Evolutionary conservation across 2,797 vertebrate genomes (phyloP).

Genomic region (Tangara arthus): DNA sequence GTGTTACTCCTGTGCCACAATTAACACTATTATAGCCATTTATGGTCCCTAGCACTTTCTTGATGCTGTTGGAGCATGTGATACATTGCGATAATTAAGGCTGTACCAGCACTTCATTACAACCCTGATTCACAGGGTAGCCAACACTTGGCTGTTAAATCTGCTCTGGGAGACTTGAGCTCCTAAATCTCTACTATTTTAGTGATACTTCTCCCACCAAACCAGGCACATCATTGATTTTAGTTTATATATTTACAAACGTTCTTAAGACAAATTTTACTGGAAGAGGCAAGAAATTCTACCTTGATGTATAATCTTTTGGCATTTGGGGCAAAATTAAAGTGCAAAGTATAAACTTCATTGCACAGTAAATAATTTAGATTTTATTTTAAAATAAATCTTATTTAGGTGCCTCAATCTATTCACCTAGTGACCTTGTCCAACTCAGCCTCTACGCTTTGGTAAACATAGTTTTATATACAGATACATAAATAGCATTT

Average conservation of each 20-base stretch:
- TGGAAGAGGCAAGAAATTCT: conserved; percentile 50
- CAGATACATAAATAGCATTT: conserved; percentile 58
- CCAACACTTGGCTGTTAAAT: conserved; percentile 1
- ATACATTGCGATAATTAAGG: conserved; percentile 2
- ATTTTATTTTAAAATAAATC: conserved; percentile 56
- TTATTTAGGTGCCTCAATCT: conserved; percentile 57
- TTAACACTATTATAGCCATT: neutral
- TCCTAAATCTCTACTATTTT: neutral
- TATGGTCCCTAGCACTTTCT: conserved; percentile 16
- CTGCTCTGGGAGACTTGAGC: conserved; percentile 5
- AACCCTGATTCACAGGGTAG: conserved; percentile 6
- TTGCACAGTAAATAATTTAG: conserved; percentile 64
- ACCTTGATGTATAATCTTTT: conserved; percentile 53
- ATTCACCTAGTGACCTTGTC: conserved; percentile 56
- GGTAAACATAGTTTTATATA: conserved; percentile 64
- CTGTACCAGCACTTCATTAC: conserved; percentile 20
- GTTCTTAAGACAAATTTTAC: conserved; percentile 53
- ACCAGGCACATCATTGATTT: conserved; percentile 45
- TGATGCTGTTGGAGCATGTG: neutral
- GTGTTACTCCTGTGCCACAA: neutral
- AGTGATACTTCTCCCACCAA: conserved; percentile 9
- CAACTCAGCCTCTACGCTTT: conserved; percentile 63
- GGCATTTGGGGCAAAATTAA: conserved; percentile 64
- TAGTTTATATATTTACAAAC: conserved; percentile 28
- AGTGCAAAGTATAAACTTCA: conserved; percentile 72